A percentile compares a stretch with the other conserved stretches of the same genome.
Conservation (phyloP, 2,797 vertebrate species). For the Rhynchotus rufescens region DNA sequence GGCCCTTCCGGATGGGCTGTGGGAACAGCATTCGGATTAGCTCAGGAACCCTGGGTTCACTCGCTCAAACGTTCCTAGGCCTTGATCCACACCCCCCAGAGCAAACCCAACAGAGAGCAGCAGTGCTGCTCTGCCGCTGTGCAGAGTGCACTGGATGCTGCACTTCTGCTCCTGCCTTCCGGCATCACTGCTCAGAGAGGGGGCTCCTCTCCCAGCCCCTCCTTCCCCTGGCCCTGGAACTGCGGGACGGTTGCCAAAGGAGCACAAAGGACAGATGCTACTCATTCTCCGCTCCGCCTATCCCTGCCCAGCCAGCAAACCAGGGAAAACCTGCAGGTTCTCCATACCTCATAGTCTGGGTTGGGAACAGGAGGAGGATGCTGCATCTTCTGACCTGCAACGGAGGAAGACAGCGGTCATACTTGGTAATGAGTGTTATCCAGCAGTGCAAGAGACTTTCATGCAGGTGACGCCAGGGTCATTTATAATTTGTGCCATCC, state of each 20-base stretch:
- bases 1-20: conserved; percentile 83
- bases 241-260: background rate
- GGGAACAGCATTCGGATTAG: background rate
- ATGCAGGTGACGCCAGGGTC: background rate
- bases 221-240: fast-evolving
- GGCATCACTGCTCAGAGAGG: background rate
- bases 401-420: background rate
- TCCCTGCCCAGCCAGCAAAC: background rate
- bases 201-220: background rate
- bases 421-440: background rate
- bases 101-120: background rate
- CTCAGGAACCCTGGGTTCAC: fast-evolving
- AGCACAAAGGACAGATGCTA: background rate
- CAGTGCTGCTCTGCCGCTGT: background rate
- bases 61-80: no score
- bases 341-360: conserved; percentile 83
- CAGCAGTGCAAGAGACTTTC: fast-evolving
- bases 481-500: background rate
- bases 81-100: fast-evolving
- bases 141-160: background rate
- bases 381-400: conserved; percentile 77
- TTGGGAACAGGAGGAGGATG: conserved; percentile 82
- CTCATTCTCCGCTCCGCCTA: background rate
- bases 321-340: background rate
- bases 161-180: background rate